A percentile compares a stretch with the other conserved stretches of the same genome.
phyloP scores from a whole-genome alignment of 1,140 invertebrate species.

The Panagrolaimus sp. region DNA sequence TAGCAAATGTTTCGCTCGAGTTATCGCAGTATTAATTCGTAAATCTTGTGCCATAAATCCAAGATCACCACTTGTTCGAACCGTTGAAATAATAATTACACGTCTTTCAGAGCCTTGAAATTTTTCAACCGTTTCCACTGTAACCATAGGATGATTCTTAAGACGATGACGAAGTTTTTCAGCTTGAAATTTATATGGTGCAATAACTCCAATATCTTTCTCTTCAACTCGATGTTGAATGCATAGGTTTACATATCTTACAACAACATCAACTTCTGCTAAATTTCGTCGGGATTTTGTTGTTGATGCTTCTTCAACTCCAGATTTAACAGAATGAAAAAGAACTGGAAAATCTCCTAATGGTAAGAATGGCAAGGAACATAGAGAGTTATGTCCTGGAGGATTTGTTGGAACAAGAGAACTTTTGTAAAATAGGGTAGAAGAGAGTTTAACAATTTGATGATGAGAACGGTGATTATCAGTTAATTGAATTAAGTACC shows the following conservation, averaged over 20 bases:
- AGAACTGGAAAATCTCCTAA: background rate
- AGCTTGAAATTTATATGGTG: background rate
- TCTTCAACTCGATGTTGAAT: background rate
- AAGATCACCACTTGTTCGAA: background rate
- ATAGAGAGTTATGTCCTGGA: background rate
- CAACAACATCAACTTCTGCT: background rate
- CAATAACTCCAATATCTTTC: background rate
- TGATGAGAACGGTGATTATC: background rate
- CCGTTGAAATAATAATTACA: background rate
- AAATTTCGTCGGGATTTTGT: background rate
- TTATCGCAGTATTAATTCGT: conserved; percentile 4
- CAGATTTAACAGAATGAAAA: background rate
- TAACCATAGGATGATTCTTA: background rate
- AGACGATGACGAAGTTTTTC: no score
- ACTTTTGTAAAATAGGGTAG: background rate
- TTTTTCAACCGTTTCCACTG: background rate
- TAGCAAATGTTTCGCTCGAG: background rate
- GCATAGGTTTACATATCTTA: background rate
- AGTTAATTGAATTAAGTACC: background rate
- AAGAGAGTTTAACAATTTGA: background rate
- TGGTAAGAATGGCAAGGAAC: background rate
- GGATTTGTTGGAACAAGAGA: background rate
- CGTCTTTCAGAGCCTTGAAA: conserved; percentile 2
- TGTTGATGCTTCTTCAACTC: background rate
- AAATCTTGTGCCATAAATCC: background rate